Evolutionary conservation across 37 sponge, comb jelly and placozoan species (phyloP).

Genomic region (Dysidea cf. avara): DNA sequence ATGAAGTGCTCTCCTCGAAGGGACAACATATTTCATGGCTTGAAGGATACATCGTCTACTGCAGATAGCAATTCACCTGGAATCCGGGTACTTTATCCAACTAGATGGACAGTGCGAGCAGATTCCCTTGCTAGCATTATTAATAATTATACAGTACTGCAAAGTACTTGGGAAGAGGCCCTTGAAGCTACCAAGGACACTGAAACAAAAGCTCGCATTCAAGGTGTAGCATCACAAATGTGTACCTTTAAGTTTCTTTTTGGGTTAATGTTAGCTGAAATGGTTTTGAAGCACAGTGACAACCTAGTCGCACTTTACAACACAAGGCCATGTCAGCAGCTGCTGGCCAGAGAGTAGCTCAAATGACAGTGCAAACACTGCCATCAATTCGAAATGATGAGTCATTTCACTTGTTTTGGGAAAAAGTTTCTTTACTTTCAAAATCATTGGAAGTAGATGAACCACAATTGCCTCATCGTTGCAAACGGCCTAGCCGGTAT

Average conservation of each 20-base stretch:
- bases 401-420: too few species aligned
- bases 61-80: slow-evolving; percentile 51
- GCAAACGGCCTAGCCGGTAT: slow-evolving; percentile 55
- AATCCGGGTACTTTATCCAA: slow-evolving; percentile 57
- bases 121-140: slow-evolving; percentile 62
- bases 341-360: too few species aligned
- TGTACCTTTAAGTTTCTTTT: slow-evolving; percentile 54
- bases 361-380: too few species aligned
- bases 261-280: slow-evolving; percentile 43
- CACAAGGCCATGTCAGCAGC: slow-evolving; percentile 54
- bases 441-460: slow-evolving; percentile 50
- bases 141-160: slow-evolving; percentile 45
- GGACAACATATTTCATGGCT: slow-evolving; percentile 48
- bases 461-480: slow-evolving; percentile 47
- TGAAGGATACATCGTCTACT: slow-evolving; percentile 71
- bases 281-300: slow-evolving; percentile 74
- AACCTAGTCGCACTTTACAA: slow-evolving; percentile 67
- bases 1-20: slow-evolving; percentile 67
- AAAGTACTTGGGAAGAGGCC: slow-evolving; percentile 57
- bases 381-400: too few species aligned
- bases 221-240: slow-evolving; percentile 59
- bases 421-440: slow-evolving; percentile 44
- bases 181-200: too few species aligned
- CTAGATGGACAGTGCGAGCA: slow-evolving; percentile 78
- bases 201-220: too few species aligned